Evolutionary conservation across 1,140 invertebrate species (phyloP), one percentile per base, ranked within the genome.

Genomic region (Drosophila equinoxialis): DNA sequence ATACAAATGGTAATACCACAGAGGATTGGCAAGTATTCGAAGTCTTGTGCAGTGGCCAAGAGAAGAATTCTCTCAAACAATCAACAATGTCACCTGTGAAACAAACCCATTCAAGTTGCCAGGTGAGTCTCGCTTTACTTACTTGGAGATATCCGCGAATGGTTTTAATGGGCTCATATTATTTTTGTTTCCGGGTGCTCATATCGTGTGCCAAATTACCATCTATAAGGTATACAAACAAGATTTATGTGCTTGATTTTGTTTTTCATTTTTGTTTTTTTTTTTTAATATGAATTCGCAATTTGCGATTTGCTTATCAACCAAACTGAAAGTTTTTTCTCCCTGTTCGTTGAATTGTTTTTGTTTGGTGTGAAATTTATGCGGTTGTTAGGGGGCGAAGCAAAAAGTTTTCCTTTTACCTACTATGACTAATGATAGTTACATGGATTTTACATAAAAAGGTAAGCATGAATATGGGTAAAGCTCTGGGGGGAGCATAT

Each of bases 11-110:
- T 55, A 93, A 94, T 67, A 92, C 92, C 23, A 90, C 93, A 20
- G 95, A 95, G 79, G 95, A 96, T 90, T 95, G 95, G 93, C 94
- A 93, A 82, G 93, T 95, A 58, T 96, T 94, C 84, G 94, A 96
- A 91, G 92, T 94, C 0, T 90, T 95, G 55, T 94, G 94, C 26
- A 62, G 65, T 8, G 30, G 37, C 0, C 41, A 57, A 59, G 72
- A 59, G 39, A 41, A 60, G 20, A 48, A 58, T 67, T 69, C 72
- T 60, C 70, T 74, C 61, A 76, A 70, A 30, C 30, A 30, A 30
- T 30, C 30, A 30, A 6, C 30, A 30, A 30, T 30, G 63, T 63
- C 79, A 61, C 13, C 59, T 20, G 8, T 33, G 14, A 64, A 23
- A 26, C 51, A 48, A 23, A 41, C 7, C 13, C 13, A 62, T 42